These are phyloP conservation scores for Candidula unifasciata DNA, from an alignment of 2,888 invertebrate species.

Conservation along the genomic window DNA sequence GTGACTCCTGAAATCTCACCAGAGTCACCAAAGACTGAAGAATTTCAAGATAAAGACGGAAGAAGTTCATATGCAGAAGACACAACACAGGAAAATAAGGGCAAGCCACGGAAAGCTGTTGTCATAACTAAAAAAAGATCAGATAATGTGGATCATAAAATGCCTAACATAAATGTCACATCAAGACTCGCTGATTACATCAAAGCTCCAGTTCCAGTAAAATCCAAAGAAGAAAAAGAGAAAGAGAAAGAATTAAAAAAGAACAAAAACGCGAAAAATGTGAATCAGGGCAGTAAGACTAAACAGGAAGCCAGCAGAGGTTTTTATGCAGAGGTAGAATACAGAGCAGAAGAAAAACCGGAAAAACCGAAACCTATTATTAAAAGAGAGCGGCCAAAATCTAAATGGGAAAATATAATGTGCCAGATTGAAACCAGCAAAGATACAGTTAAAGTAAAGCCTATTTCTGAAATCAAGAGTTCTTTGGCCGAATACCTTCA, in stretches of 20 bases:
- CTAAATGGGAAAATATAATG: conserved; percentile 74
- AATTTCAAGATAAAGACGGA: not conserved
- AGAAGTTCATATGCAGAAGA: not conserved
- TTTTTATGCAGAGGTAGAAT: conserved; percentile 6
- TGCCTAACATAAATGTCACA: conserved; percentile 65
- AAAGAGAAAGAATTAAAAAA: conserved; percentile 61
- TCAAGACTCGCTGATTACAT: conserved; percentile 70
- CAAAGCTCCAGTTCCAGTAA: conserved; percentile 63
- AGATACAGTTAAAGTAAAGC: conserved; percentile 80
- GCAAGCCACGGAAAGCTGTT: not conserved
- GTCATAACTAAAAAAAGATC: conserved; percentile 46
- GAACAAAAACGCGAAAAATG: conserved; percentile 62
- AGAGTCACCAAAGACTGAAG: not conserved
- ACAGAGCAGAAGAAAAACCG: conserved; percentile 52
- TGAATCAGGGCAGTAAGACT: conserved; percentile 45
- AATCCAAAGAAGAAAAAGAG: conserved; percentile 64
- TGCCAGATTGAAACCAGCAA: conserved; percentile 76
- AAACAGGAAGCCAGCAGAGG: not conserved
- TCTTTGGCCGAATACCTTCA: conserved; percentile 81
- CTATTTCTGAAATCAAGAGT: conserved; percentile 90
- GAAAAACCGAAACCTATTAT: conserved; percentile 70
- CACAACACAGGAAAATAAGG: not conserved
- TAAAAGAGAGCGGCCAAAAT: conserved; percentile 71
- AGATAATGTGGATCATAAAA: conserved; percentile 65
- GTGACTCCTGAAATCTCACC: too few relatives aligned